Conservation (phyloP, 2,113 vertebrate genomes). For the Lampris megalopsis region DNA sequence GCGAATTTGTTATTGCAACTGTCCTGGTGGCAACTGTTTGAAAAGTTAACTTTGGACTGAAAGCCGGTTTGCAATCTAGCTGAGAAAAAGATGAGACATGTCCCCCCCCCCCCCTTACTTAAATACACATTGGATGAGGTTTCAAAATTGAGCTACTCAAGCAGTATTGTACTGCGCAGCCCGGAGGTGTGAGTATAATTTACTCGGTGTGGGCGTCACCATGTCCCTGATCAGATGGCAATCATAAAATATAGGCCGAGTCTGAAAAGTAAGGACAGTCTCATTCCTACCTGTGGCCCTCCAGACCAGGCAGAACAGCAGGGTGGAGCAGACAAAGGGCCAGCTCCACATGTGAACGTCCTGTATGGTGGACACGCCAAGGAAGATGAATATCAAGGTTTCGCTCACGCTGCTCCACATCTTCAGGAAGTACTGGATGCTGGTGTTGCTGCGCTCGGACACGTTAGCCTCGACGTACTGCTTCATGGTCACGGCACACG, state of each 20-base stretch:
- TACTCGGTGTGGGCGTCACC: no score
- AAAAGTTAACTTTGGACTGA: no score
- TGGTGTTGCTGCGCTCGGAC: slow-evolving; percentile 87
- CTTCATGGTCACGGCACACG: slow-evolving; percentile 88
- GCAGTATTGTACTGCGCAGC: no score
- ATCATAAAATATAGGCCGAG: not conserved
- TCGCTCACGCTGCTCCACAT: slow-evolving; percentile 89
- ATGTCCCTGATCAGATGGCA: no score
- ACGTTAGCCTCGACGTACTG: slow-evolving; percentile 87
- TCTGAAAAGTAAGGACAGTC: not conserved
- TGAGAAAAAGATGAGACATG: no score
- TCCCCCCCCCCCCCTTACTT: no score
- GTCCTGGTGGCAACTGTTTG: no score
- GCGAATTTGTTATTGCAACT: no score
- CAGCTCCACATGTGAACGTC: slow-evolving; percentile 87
- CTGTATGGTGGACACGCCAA: slow-evolving; percentile 86
- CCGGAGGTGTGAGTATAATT: no score
- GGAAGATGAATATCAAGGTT: slow-evolving; percentile 88
- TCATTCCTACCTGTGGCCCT: slow-evolving; percentile 80
- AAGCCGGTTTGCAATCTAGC: no score
- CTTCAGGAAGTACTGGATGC: slow-evolving; percentile 90
- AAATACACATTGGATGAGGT: no score
- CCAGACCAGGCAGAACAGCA: slow-evolving; percentile 87
- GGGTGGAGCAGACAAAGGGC: slow-evolving; percentile 85
- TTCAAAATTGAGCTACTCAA: no score